These are phyloP conservation scores for Notamacropus eugenii DNA, from an alignment of 2,797 vertebrate species.

Conservation along the genomic window DNA sequence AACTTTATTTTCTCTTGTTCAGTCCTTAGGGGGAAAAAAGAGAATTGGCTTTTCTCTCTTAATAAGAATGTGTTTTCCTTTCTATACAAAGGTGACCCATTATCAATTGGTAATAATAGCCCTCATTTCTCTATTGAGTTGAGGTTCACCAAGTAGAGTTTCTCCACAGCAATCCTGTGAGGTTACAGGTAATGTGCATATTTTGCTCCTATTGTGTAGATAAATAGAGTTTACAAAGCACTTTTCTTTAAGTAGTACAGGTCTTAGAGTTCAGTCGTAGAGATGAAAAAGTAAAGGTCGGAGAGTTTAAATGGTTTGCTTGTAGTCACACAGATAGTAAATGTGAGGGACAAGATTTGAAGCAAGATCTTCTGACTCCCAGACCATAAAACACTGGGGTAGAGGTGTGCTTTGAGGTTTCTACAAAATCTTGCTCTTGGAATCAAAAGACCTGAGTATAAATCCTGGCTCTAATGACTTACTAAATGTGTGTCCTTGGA, in stretches of 20 bases:
- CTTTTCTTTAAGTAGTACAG: not conserved
- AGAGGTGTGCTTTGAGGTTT: not conserved
- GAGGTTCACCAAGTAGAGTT: not conserved
- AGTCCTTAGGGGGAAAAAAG: not conserved
- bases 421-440: not conserved
- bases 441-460: not conserved
- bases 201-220: not conserved
- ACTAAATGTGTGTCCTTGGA: not conserved
- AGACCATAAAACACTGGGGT: slow-evolving; percentile 12
- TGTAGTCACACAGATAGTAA: not conserved
- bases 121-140: not conserved
- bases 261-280: not conserved
- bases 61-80: not conserved
- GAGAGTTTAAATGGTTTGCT: not conserved
- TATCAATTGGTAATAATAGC: not conserved
- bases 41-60: not conserved
- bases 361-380: not conserved
- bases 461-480: not conserved
- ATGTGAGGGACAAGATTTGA: not conserved
- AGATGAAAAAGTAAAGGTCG: not conserved
- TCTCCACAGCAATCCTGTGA: not conserved
- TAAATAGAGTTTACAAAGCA: not conserved
- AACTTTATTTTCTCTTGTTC: not conserved
- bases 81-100: not conserved
- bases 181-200: not conserved